Conservation (phyloP, 1,140 invertebrate species). For the Cotesia glomerata region DNA sequence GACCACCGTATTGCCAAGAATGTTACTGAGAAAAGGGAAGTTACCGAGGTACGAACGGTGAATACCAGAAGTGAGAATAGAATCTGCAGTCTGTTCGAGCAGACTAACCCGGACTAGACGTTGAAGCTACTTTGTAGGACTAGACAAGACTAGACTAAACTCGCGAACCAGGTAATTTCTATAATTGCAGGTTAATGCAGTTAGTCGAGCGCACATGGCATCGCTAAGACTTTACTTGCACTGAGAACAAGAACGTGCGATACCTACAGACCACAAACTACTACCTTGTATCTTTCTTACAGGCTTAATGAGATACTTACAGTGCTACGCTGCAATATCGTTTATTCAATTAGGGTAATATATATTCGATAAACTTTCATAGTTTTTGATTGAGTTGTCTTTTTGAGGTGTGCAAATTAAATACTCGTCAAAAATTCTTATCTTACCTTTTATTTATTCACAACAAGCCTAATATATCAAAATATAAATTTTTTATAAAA, state of each 20-base stretch:
- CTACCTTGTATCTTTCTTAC: neutral
- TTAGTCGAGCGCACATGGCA: conserved; percentile 42
- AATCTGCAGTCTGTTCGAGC: neutral
- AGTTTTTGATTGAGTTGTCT: too few species aligned
- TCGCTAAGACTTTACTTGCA: conserved; percentile 32
- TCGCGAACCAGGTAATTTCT: conserved; percentile 45
- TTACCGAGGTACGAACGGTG: neutral
- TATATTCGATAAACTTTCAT: too few species aligned
- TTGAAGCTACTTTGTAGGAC: neutral
- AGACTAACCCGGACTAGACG: neutral
- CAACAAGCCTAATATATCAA: too few species aligned
- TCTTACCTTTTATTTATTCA: too few species aligned
- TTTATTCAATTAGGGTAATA: too few species aligned
- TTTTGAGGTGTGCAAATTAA: too few species aligned
- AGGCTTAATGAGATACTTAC: too few species aligned
- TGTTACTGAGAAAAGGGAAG: neutral
- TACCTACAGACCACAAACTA: conserved; percentile 41
- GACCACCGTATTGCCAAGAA: neutral
- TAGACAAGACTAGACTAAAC: neutral
- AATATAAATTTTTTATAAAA: neutral
- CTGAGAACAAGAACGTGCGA: conserved; percentile 36
- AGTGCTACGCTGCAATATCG: too few species aligned
- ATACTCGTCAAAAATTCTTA: too few species aligned
- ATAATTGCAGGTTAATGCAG: conserved; percentile 53
- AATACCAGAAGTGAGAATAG: neutral